phyloP scores from a whole-genome alignment of 2,113 vertebrate genomes.

The Mirounga angustirostris region DNA sequence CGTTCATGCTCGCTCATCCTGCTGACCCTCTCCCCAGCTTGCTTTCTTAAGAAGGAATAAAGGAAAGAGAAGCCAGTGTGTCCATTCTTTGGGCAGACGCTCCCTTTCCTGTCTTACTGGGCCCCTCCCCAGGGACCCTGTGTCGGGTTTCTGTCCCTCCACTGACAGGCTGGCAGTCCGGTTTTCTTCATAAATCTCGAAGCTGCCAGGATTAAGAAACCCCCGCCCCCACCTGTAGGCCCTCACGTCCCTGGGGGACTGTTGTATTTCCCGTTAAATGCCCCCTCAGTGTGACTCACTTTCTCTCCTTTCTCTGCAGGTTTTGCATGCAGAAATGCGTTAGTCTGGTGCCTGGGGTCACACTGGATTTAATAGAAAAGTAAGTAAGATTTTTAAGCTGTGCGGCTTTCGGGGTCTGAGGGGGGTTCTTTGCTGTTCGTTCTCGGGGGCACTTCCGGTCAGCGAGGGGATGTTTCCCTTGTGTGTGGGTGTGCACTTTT shows the following conservation, averaged over 20 bases:
- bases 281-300: slow-evolving; percentile 5
- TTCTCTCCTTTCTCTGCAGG: slow-evolving; percentile 88
- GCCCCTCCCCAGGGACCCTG: background rate
- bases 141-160: accelerated
- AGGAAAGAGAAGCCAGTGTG: background rate
- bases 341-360: slow-evolving; percentile 98
- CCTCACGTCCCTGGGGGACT: background rate
- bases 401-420: background rate
- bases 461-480: accelerated
- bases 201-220: background rate
- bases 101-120: background rate
- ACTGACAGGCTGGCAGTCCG: background rate
- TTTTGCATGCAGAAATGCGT: slow-evolving; percentile 99
- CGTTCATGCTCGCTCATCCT: too few species aligned
- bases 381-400: slow-evolving; percentile 85
- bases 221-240: accelerated
- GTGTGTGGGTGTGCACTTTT: background rate
- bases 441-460: background rate
- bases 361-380: slow-evolving; percentile 99
- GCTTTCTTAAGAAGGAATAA: background rate
- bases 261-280: background rate
- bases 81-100: too few species aligned
- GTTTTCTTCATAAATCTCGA: background rate
- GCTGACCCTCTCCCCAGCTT: background rate
- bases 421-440: background rate